Evolutionary conservation across 2,797 vertebrate genomes (phyloP), one percentile per base, ranked within the genome.

Genomic region (Balearica regulorum): DNA sequence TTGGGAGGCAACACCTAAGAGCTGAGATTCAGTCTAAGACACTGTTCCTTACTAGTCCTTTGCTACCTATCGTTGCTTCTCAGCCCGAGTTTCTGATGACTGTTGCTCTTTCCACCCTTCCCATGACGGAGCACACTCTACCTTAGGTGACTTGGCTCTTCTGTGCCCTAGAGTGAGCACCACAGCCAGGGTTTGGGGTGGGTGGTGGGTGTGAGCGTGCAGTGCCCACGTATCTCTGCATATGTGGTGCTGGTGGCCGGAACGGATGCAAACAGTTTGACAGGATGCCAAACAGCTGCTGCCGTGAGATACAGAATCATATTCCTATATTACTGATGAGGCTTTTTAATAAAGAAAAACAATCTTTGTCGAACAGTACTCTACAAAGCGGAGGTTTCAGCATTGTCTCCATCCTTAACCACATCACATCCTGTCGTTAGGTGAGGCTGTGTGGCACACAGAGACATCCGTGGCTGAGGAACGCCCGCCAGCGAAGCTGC

Each of bases 141-240:
- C 75, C 39, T 13, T 31, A 61, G 62, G 24, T 1, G 6, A 31
- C 19, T 71, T 22, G 87, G 41, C 46, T 54, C 58, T 48, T 76
- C 44, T 3, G 6, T 17, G 68, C 41, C 66, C 54, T 17, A 16
- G 19, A n/a, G 54, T 2, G 16, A 64, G 39, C 44, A 41, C 12
- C 48, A 37, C 55, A 61, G 57, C 35, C 58, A 14, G 33, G 25
- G 20, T 15, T 46, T 7, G 41, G 39, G n/a, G 55, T 24, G 9
- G 39, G 51, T 4, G 66, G 6, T 11, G 31, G 44, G 16, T 64
- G 57, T 61, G 41, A 21, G 60, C 4, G 5, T 2, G 19, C 48
- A 16, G 37, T 0, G 13, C 0, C 2, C 69, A 19, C 1, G 0
- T 41, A 35, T 25, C 60, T n/a, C 26, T 64, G 19, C 22, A 39